Percentiles rank a stretch among this genome's conserved stretches.
Conservation (phyloP, 2,888 invertebrate genomes). For the Poecilobothrus nobilitatus region DNA sequence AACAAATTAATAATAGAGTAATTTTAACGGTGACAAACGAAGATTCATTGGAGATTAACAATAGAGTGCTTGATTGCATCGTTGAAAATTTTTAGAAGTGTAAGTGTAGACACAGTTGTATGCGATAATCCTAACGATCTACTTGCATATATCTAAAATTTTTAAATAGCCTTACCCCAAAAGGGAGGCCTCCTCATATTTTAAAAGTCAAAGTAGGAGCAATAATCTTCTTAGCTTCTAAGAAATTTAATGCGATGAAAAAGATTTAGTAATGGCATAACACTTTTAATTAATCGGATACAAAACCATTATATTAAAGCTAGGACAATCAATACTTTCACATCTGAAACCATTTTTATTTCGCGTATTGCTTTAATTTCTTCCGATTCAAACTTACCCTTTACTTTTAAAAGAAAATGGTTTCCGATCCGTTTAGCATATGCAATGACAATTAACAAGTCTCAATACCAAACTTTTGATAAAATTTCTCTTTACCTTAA, state of each 20-base stretch:
- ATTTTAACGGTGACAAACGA: too few species aligned
- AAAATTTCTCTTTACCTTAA: too few species aligned
- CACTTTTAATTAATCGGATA: too few species aligned
- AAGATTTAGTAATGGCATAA: not conserved
- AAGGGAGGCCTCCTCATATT: not conserved
- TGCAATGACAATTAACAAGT: too few species aligned
- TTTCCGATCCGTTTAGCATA: too few species aligned
- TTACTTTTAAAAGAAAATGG: not conserved
- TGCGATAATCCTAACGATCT: too few species aligned
- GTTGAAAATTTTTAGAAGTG: too few species aligned
- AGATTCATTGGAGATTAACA: too few species aligned
- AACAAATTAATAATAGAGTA: too few species aligned
- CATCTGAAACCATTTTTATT: not conserved
- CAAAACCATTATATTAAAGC: not conserved
- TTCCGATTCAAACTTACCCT: not conserved
- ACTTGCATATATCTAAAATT: not conserved
- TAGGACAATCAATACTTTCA: not conserved
- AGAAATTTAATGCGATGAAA: not conserved
- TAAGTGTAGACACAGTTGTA: too few species aligned
- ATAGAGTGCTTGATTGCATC: too few species aligned
- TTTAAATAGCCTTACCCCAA: not conserved
- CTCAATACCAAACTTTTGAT: too few species aligned
- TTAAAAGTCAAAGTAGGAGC: conserved; percentile 9
- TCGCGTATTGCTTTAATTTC: not conserved
- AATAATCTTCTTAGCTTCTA: not conserved